Evolutionary conservation across 2,888 invertebrate species (phyloP).

Genomic region (Leucoptera coffeella): DNA sequence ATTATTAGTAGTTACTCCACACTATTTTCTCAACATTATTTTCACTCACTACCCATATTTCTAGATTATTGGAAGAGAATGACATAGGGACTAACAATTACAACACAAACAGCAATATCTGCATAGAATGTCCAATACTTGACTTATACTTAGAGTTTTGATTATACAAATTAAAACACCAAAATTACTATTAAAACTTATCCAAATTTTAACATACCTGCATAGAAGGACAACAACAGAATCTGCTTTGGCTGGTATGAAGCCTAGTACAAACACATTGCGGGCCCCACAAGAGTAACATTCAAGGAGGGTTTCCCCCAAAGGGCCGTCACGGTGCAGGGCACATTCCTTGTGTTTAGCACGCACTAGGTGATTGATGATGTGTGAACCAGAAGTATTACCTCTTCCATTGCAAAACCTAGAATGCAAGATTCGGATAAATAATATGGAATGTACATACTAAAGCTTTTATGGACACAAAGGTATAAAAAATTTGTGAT

Average conservation of each 20-base stretch:
- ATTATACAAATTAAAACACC: too few relatives aligned
- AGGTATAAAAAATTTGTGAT: too few relatives aligned
- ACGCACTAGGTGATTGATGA: slow-evolving; percentile 96
- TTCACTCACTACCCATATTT: too few relatives aligned
- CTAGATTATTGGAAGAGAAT: too few relatives aligned
- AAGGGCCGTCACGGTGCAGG: slow-evolving; percentile 91
- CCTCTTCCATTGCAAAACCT: slow-evolving; percentile 97
- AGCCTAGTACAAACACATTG: slow-evolving; percentile 97
- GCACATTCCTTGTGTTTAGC: slow-evolving; percentile 99
- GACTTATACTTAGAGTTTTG: too few relatives aligned
- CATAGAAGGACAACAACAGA: slow-evolving; percentile 96
- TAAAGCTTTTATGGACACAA: too few relatives aligned
- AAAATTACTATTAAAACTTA: too few relatives aligned
- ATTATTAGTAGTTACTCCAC: too few relatives aligned
- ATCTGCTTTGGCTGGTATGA: slow-evolving; percentile 98
- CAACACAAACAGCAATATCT: too few relatives aligned
- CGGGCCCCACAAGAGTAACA: slow-evolving; percentile 98
- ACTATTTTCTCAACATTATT: too few relatives aligned
- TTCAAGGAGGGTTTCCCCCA: slow-evolving; percentile 96
- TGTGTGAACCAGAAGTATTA: slow-evolving; percentile 96
- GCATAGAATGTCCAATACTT: too few relatives aligned
- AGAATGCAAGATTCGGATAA: slow-evolving; percentile 4
- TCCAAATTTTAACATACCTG: slow-evolving; percentile 54
- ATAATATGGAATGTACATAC: neutral
- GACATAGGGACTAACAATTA: too few relatives aligned